Evolutionary conservation across 2,888 invertebrate genomes (phyloP).

Genomic region (Mimas tiliae): DNA sequence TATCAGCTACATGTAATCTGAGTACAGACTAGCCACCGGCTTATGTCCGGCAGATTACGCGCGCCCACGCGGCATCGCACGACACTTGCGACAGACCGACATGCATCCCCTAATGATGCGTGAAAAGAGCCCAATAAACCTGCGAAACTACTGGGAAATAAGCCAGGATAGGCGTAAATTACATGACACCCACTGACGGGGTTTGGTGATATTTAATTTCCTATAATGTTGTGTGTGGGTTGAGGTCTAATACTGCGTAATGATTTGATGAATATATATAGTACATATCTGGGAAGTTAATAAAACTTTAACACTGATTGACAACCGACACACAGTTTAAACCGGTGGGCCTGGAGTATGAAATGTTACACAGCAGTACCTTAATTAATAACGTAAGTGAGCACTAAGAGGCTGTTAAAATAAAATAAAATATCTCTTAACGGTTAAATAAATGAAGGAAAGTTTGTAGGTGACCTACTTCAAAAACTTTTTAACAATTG

Average conservation of each 20-base stretch:
- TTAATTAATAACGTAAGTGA: no score
- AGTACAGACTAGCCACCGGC: neutral
- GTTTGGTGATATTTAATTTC: neutral
- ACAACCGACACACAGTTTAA: no score
- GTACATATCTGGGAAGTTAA: no score
- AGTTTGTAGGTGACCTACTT: no score
- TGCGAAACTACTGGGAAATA: conserved; percentile 11
- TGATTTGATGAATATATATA: neutral
- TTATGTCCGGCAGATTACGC: conserved; percentile 18
- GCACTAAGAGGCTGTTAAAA: no score
- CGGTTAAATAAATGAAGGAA: no score
- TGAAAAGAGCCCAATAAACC: conserved; percentile 5
- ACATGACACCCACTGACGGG: conserved; percentile 1
- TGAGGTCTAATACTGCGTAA: neutral
- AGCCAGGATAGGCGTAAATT: conserved; percentile 15
- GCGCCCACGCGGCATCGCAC: conserved; percentile 25
- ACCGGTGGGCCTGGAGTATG: no score
- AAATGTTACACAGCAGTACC: no score
- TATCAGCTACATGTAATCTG: conserved; percentile 17
- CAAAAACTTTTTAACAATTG: no score
- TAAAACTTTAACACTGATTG: no score
- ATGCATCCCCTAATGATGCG: conserved; percentile 19
- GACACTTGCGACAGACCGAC: conserved; percentile 17
- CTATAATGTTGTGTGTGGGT: neutral
- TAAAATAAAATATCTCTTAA: no score